Evolutionary conservation across 2,888 invertebrate genomes (phyloP).

Genomic region (Patella ulyssiponensis): DNA sequence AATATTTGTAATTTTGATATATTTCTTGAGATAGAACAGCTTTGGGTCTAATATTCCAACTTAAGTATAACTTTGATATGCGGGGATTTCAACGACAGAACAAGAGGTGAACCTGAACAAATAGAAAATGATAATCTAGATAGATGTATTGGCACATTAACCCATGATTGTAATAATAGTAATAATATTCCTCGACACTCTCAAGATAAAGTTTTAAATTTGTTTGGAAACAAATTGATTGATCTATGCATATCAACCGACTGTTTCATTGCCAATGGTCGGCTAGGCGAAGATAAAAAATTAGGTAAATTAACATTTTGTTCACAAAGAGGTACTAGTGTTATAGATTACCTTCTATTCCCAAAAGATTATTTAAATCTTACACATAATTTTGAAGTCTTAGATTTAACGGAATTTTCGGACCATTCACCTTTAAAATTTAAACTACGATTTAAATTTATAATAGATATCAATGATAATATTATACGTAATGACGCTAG

Average conservation of each 20-base stretch:
- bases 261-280: background rate
- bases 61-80: background rate
- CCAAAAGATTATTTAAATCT: background rate
- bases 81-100: background rate
- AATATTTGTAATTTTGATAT: background rate
- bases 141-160: background rate
- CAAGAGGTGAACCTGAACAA: background rate
- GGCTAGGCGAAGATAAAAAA: background rate
- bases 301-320: conserved; percentile 1
- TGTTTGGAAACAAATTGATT: background rate
- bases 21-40: background rate
- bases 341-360: background rate
- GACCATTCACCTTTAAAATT: background rate
- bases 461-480: background rate
- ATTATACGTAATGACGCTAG: background rate
- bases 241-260: too few species aligned
- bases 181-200: background rate
- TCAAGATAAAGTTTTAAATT: background rate
- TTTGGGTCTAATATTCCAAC: background rate
- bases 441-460: background rate
- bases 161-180: background rate
- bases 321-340: background rate
- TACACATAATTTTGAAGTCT: background rate
- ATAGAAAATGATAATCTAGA: background rate
- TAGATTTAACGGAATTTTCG: background rate